Conservation (phyloP, 1,140 invertebrate genomes). For the Diorhabda elongata region DNA sequence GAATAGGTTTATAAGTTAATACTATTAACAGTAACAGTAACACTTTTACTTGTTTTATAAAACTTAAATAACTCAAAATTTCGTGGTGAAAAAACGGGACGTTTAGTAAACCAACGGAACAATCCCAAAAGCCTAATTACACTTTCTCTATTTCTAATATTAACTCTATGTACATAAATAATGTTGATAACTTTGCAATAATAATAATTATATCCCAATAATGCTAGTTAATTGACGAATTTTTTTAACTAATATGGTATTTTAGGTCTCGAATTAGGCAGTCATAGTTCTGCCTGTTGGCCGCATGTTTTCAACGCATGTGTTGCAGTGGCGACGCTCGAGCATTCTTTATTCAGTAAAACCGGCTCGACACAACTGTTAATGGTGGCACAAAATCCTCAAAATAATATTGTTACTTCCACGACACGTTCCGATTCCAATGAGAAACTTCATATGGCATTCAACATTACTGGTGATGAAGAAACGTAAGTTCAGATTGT, state of each 20-base stretch:
- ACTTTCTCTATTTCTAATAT: neutral
- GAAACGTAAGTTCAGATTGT: neutral
- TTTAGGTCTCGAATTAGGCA: slow-evolving; percentile 78
- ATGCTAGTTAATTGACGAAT: slow-evolving; percentile 29
- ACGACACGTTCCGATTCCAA: slow-evolving; percentile 41
- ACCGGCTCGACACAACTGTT: slow-evolving; percentile 50
- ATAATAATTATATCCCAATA: too few relatives aligned
- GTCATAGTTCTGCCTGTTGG: slow-evolving; percentile 89
- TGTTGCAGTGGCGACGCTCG: slow-evolving; percentile 84
- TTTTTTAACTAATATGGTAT: slow-evolving; percentile 45
- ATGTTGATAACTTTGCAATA: neutral
- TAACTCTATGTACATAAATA: neutral
- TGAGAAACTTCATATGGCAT: slow-evolving; percentile 51
- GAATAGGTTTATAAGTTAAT: too few relatives aligned
- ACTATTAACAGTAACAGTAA: too few relatives aligned
- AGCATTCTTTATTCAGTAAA: slow-evolving; percentile 80
- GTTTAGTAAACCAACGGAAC: too few relatives aligned
- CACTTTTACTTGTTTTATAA: too few relatives aligned
- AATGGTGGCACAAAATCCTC: slow-evolving; percentile 51
- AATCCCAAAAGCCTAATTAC: too few relatives aligned
- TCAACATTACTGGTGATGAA: slow-evolving; percentile 52
- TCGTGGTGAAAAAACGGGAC: too few relatives aligned
- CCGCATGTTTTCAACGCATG: slow-evolving; percentile 87
- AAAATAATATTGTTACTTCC: slow-evolving; percentile 44
- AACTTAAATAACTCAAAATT: too few relatives aligned